Evolutionary conservation across 2,888 invertebrate genomes (phyloP), one percentile per base, ranked within the genome.

Genomic region (Odontothrips loti): DNA sequence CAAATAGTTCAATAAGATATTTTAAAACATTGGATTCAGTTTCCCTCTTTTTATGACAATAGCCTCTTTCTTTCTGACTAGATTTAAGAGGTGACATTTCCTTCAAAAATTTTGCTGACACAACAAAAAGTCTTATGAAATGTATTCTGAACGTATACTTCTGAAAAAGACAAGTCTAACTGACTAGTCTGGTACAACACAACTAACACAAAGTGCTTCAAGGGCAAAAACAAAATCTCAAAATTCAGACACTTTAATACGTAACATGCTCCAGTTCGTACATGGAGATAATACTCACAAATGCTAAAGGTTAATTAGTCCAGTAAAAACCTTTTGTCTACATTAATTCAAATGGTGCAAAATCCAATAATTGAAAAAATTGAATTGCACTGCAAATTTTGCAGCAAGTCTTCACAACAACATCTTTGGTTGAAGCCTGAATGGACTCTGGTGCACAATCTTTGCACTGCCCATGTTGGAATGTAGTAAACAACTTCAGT

Each of bases 371-470:
- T 75, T 27, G 23, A 75, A 27, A 68, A 75, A 75, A 27, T 75
- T 75, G 20, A 75, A 27, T 58, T 58, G 58, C n/a, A n/a, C 58
- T 58, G n/a, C 58, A 58, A 20, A 17, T 58, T 58, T 58, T 58
- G 58, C 58, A 58, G 58, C 58, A 58, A 75, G 68, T 75, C 68
- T 75, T 75, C 68, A 75, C 68, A 27, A 75, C 27, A 75, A 27
- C 27, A 75, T 75, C 68, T 75, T 75, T 75, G 68, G 68, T 75
- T 75, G 68, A 75, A 75, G 68, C 68, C 68, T 75, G 68, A 75
- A 75, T 27, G 27, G 27, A 27, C 68, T 27, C 12, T 4, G 23
- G 27, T 23, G 27, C 68, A 75, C 68, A 75, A 27, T 27, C 68
- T 27, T 75, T 27, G 68, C 68, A 75, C 68, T 75, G 68, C 68